These are phyloP conservation scores for Drosophila murphyi DNA, from an alignment of 1,140 invertebrate species.

Conservation along the genomic window DNA sequence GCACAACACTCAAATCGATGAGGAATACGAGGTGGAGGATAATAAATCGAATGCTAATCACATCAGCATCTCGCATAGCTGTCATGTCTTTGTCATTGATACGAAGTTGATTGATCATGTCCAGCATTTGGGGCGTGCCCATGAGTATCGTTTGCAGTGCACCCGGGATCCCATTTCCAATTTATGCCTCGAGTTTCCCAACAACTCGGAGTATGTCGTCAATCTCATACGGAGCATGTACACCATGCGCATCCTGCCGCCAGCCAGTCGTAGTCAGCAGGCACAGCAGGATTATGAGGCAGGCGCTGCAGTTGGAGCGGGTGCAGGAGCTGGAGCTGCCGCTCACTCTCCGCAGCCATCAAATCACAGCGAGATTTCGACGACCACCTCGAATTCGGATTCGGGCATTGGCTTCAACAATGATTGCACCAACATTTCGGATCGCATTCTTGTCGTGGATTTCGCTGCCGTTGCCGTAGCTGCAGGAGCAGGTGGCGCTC, in stretches of 20 bases:
- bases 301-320: constrained; percentile 34
- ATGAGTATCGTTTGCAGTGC: constrained; percentile 91
- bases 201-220: constrained; percentile 94
- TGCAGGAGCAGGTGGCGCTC: constrained; percentile 21
- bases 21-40: constrained; percentile 70
- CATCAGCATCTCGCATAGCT: constrained; percentile 91
- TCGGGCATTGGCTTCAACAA: constrained; percentile 97
- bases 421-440: constrained; percentile 92
- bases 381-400: constrained; percentile 96
- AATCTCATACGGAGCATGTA: constrained; percentile 89
- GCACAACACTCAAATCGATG: constrained; percentile 84
- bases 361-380: constrained; percentile 91
- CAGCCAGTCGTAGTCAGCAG: constrained; percentile 63
- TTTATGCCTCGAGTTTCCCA: constrained; percentile 94
- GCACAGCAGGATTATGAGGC: constrained; percentile 54
- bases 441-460: constrained; percentile 92
- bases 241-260: constrained; percentile 85
- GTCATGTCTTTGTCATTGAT: constrained; percentile 97
- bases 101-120: constrained; percentile 92
- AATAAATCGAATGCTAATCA: constrained; percentile 55
- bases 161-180: constrained; percentile 89
- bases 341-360: constrained; percentile 93
- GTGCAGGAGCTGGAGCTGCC: constrained; percentile 4
- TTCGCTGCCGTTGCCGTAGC: constrained; percentile 85
- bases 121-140: constrained; percentile 90